These are phyloP conservation scores for Leptinotarsa defecta DNA, from an alignment of 1,140 invertebrate species.

Conservation along the genomic window DNA sequence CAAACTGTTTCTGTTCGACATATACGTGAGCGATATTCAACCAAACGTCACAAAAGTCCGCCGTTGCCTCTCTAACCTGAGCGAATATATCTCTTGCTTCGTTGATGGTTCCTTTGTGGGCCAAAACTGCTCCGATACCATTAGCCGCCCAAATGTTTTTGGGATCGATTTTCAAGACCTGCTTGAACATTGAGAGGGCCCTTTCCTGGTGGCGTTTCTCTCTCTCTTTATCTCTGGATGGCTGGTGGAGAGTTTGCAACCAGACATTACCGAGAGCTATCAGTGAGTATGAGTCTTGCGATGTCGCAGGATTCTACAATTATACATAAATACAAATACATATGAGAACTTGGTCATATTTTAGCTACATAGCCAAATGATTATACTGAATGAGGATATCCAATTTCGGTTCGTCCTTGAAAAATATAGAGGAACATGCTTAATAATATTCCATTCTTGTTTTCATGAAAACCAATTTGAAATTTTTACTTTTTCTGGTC, in stretches of 20 bases:
- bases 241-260: slow-evolving; percentile 94
- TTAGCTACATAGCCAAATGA: too few species aligned
- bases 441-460: too few species aligned
- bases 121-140: slow-evolving; percentile 91
- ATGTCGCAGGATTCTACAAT: slow-evolving; percentile 67
- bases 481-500: too few species aligned
- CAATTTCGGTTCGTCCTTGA: too few species aligned
- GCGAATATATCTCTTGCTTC: slow-evolving; percentile 99
- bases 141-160: slow-evolving; percentile 99
- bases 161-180: slow-evolving; percentile 83
- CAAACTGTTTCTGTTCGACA: slow-evolving; percentile 96
- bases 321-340: neutral
- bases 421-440: too few species aligned
- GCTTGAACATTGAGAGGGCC: slow-evolving; percentile 92
- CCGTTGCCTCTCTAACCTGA: slow-evolving; percentile 96
- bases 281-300: slow-evolving; percentile 92
- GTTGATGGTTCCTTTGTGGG: slow-evolving; percentile 92
- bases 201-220: slow-evolving; percentile 95
- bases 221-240: slow-evolving; percentile 91
- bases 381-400: too few species aligned
- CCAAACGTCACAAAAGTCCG: slow-evolving; percentile 99
- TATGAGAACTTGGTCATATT: too few species aligned
- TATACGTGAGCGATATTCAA: slow-evolving; percentile 99
- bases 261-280: slow-evolving; percentile 98
- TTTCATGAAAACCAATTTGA: too few species aligned